Evolutionary conservation across 2,113 vertebrate genomes (phyloP).

Genomic region (Prolemur simus): DNA sequence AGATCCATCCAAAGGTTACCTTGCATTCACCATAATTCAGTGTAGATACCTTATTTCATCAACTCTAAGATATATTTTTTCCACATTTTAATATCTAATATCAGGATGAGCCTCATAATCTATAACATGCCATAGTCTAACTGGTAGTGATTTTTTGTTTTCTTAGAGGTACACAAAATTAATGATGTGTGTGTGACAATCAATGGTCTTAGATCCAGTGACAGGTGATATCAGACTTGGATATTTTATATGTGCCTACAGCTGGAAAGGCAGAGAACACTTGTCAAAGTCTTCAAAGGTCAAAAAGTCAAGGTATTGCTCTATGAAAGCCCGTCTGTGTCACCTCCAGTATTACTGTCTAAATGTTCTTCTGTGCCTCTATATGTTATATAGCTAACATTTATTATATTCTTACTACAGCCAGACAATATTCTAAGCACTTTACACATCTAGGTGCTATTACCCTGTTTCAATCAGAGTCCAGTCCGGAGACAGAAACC

Average conservation of each 20-base stretch:
- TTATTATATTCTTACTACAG: not conserved
- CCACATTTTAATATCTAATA: not conserved
- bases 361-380: not conserved
- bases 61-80: not conserved
- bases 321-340: not conserved
- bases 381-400: not conserved
- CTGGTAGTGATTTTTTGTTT: not conserved
- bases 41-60: not conserved
- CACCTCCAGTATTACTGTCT: not conserved
- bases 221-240: not conserved
- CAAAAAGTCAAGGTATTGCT: not conserved
- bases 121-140: not conserved
- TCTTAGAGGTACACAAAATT: not conserved
- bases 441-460: not conserved
- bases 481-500: not conserved
- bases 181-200: not conserved
- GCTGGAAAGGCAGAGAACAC: not conserved
- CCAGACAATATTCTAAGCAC: not conserved
- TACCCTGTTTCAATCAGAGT: not conserved
- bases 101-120: not conserved
- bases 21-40: not conserved
- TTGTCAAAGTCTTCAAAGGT: not conserved
- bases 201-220: not conserved
- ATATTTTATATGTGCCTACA: not conserved
- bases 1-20: not conserved